Evolutionary conservation across 2,888 invertebrate species (phyloP), one percentile per base, ranked within the genome.

Genomic region (Scelioninae gen. 2): DNA sequence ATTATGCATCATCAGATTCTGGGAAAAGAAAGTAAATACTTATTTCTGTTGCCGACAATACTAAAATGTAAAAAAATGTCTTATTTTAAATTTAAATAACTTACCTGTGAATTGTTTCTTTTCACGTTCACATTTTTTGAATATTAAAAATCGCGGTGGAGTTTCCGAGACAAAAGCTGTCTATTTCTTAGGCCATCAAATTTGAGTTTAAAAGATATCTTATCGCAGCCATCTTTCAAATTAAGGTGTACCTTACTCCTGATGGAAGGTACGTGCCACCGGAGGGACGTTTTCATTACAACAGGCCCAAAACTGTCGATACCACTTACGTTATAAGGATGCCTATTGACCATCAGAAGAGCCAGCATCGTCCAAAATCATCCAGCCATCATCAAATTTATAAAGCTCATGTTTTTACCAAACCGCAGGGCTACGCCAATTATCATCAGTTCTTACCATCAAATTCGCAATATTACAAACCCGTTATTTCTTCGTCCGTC

Each of bases 301-400:
- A 87, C 22, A 84, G 86, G 22, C 85, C 86, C 31, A 87, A 87
- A 73, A 85, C 88, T 4, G 84, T 90, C 15, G 90, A 90, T 77
- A 90, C 90, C 1, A 90, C 90, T 1, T 90, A 90, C 82, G 83
- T 89, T 39, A 88, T 89, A 75, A 87, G 89, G 25, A 84, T 83
- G 37, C 87, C 88, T 1, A 60, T 74, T 4, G 53, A 70, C 9
- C 52, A 72, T 28, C 37, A 55, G 15, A 22, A 33, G 3, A 7
- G 1, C 13, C 60, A 37, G 25, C 25, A n/a, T 18, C 28, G 31
- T 10, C 22, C n/a, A n/a, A n/a, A n/a, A 60, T 7, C 11, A 15
- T 6, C n/a, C 60, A 61, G 15, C 57, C 63, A 22, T 16, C 50
- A 10, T 9, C 48, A 15, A 55, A 45, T 18, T 33, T 63, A 67